phyloP scores from a whole-genome alignment of 2,113 vertebrate species.

The Sander lucioperca region DNA sequence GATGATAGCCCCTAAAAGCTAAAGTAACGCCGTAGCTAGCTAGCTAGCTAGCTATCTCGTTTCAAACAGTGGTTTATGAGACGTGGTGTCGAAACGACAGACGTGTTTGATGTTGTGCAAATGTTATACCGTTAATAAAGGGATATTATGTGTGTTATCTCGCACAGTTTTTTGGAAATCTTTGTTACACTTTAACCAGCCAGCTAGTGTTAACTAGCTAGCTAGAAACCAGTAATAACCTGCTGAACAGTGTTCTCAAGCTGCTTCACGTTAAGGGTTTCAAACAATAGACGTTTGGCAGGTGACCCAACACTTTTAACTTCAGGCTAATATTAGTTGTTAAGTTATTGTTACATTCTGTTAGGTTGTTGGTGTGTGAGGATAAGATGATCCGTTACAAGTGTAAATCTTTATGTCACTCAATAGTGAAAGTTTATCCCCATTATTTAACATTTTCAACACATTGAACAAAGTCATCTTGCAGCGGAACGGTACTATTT shows the following conservation, averaged over 20 bases:
- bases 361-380: neutral
- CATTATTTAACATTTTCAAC: neutral
- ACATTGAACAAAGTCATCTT: neutral
- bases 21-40: conserved; percentile 34
- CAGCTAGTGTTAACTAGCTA: neutral
- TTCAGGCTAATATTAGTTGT: neutral
- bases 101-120: conserved; percentile 42
- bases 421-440: neutral
- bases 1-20: conserved; percentile 23
- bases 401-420: neutral
- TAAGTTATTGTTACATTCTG: neutral
- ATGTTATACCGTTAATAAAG: neutral
- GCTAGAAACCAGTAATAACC: neutral
- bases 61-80: conserved; percentile 16
- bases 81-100: conserved; percentile 46
- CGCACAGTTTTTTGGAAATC: neutral
- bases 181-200: neutral
- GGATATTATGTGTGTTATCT: neutral
- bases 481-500: neutral
- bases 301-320: neutral
- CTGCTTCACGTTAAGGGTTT: neutral
- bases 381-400: neutral
- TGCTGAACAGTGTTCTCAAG: conserved; percentile 19
- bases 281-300: neutral
- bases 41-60: neutral